Conservation (phyloP, 2,797 vertebrate species). For the Enteromius viviparus region DNA sequence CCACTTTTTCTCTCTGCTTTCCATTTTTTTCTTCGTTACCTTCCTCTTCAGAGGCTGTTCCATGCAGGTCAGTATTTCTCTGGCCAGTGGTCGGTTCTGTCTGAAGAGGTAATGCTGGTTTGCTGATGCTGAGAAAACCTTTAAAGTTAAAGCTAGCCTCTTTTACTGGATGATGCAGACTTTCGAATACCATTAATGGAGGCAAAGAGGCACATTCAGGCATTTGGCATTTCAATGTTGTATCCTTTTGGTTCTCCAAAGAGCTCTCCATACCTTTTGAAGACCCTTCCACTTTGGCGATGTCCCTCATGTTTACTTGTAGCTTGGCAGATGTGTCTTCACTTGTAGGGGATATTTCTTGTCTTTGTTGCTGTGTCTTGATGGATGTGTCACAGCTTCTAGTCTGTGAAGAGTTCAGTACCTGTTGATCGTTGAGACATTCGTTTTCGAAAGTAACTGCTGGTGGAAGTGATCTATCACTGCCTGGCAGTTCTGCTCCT, state of each 20-base stretch:
- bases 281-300: conserved; percentile 68
- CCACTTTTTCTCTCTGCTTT: not conserved
- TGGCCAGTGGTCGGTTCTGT: conserved; percentile 47
- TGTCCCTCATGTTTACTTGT: conserved; percentile 55
- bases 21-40: not conserved
- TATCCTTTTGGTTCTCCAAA: conserved; percentile 47
- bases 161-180: conserved; percentile 75
- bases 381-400: conserved; percentile 48
- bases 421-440: conserved; percentile 71
- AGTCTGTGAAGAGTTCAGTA: conserved; percentile 57
- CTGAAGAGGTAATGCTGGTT: conserved; percentile 57
- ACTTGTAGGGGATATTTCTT: conserved; percentile 25
- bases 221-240: conserved; percentile 47
- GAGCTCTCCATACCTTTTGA: conserved; percentile 54
- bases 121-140: conserved; percentile 66
- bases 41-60: not conserved
- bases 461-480: conserved; percentile 51
- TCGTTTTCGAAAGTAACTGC: conserved; percentile 57
- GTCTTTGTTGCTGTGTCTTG: conserved; percentile 28
- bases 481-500: conserved; percentile 52
- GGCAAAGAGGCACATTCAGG: conserved; percentile 74
- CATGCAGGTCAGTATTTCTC: conserved; percentile 30
- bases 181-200: conserved; percentile 78
- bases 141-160: conserved; percentile 77
- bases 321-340: conserved; percentile 56